Evolutionary conservation across 2,888 invertebrate genomes (phyloP).

Genomic region (Lithophane semibrunnea): DNA sequence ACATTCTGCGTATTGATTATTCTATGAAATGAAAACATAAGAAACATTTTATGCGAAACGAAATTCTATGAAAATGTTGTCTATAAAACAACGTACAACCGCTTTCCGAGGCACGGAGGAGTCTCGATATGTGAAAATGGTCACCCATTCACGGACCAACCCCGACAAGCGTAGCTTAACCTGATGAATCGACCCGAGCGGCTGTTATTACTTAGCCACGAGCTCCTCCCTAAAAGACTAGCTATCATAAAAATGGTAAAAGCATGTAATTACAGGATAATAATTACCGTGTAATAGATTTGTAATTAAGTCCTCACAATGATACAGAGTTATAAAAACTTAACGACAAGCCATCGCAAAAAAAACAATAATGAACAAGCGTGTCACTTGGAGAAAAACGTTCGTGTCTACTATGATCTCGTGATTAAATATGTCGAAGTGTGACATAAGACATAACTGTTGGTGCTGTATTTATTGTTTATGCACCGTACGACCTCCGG

Average conservation of each 20-base stretch:
- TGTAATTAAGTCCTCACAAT: background rate
- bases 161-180: too few species aligned
- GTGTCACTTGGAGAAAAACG: conserved; percentile 52
- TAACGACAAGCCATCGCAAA: conserved; percentile 3
- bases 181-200: too few species aligned
- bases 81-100: too few species aligned
- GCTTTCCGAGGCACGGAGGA: too few species aligned
- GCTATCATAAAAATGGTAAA: conserved; percentile 8
- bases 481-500: conserved; percentile 65
- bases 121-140: too few species aligned
- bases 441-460: conserved; percentile 66
- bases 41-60: too few species aligned
- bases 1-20: too few species aligned
- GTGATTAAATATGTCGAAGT: conserved; percentile 60
- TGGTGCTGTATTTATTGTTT: conserved; percentile 68
- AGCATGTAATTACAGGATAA: background rate
- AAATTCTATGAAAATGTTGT: too few species aligned
- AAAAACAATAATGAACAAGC: conserved; percentile 31
- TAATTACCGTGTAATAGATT: background rate
- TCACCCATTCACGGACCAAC: too few species aligned
- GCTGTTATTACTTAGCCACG: too few species aligned
- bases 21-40: too few species aligned
- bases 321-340: background rate
- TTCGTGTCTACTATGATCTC: conserved; percentile 46
- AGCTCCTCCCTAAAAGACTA: background rate